Conservation (phyloP, 2,888 invertebrate species). For the Cylloceria caligata region DNA sequence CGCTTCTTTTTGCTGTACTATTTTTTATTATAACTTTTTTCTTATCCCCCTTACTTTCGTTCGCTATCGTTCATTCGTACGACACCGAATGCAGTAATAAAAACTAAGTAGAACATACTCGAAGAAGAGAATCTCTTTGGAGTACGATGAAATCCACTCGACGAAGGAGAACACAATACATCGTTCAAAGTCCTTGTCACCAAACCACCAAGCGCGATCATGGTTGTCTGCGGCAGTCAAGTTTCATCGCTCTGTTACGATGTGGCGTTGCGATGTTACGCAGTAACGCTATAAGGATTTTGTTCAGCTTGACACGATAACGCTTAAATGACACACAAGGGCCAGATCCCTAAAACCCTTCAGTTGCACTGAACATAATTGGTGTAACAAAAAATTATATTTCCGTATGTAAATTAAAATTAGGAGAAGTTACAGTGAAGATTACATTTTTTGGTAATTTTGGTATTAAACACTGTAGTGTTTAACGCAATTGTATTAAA, state of each 20-base stretch:
- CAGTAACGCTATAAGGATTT: too few relatives aligned
- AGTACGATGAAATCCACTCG: slow-evolving; percentile 49
- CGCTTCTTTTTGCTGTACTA: not conserved
- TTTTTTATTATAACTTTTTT: not conserved
- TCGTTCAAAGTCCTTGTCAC: slow-evolving; percentile 17
- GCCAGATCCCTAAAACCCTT: too few relatives aligned
- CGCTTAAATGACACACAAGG: too few relatives aligned
- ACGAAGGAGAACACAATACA: not conserved
- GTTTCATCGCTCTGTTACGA: not conserved
- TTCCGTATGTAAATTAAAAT: too few relatives aligned
- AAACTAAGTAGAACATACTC: slow-evolving; percentile 14
- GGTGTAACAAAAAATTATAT: too few relatives aligned
- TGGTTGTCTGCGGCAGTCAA: not conserved
- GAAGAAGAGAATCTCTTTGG: slow-evolving; percentile 13
- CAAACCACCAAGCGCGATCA: not conserved
- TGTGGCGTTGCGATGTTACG: too few relatives aligned
- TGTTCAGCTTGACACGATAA: too few relatives aligned
- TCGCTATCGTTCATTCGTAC: not conserved
- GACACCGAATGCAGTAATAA: not conserved
- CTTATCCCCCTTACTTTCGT: not conserved
- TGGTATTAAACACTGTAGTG: too few relatives aligned
- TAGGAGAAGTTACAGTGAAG: too few relatives aligned
- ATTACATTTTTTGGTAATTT: too few relatives aligned
- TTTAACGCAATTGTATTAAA: too few relatives aligned
- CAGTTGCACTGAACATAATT: too few relatives aligned